These are phyloP conservation scores for Elachura formosa DNA, from an alignment of 2,113 vertebrate species.

Conservation along the genomic window DNA sequence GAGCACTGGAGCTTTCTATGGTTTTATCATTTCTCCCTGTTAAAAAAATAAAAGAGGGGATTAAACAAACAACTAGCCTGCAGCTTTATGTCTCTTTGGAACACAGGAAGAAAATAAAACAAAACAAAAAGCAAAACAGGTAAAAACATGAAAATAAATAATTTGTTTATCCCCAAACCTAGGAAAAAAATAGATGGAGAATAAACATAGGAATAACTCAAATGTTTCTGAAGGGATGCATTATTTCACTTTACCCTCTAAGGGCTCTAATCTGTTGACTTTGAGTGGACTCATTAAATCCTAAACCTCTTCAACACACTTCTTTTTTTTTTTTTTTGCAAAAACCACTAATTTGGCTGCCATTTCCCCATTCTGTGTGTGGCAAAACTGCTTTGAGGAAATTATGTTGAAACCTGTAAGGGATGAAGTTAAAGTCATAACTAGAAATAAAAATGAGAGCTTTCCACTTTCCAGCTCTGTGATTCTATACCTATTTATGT, in stretches of 20 bases:
- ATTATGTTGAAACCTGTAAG: not conserved
- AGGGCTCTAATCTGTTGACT: not conserved
- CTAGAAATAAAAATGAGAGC: not conserved
- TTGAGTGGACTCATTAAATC: not conserved
- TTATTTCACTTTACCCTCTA: not conserved
- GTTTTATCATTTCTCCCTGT: not conserved
- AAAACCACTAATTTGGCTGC: not conserved
- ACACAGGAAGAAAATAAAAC: not conserved
- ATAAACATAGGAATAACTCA: not conserved
- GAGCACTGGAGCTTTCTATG: not conserved
- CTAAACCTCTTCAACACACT: not conserved
- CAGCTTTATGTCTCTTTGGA: not conserved
- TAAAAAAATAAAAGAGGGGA: not conserved
- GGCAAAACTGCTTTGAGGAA: not conserved
- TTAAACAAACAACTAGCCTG: not conserved
- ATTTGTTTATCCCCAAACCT: not conserved
- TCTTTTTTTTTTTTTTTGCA: not conserved
- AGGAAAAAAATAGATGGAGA: not conserved
- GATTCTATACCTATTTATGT: not conserved
- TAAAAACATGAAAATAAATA: not conserved
- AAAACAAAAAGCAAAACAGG: accelerated
- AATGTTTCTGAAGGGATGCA: accelerated
- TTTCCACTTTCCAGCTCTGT: not conserved
- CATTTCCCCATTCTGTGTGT: not conserved
- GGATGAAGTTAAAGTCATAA: not conserved